Percentiles rank a stretch among this genome's conserved stretches.
Evolutionary conservation across 2,113 vertebrate genomes (phyloP).

Genomic region (Oostethus manadensis): DNA sequence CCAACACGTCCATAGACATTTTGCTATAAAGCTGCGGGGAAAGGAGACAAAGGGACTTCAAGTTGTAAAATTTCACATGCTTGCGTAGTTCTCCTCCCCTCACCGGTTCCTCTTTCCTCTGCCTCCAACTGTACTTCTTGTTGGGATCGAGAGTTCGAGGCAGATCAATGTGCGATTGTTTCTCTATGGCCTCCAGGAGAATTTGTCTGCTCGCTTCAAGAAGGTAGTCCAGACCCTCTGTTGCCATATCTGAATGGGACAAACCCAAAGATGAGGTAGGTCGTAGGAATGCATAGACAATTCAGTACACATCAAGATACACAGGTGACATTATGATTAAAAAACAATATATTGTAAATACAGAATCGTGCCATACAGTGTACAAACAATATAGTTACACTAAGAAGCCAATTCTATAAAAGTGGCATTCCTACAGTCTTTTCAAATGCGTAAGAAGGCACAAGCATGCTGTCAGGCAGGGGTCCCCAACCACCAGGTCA

Average conservation of each 20-base stretch:
- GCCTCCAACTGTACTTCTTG: slow-evolving; percentile 98
- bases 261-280: neutral
- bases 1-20: slow-evolving; percentile 85
- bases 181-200: slow-evolving; percentile 86
- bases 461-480: no score
- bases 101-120: slow-evolving; percentile 90
- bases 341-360: no score
- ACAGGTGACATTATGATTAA: no score
- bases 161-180: slow-evolving; percentile 80
- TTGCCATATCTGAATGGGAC: slow-evolving; percentile 52
- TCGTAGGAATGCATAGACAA: neutral
- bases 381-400: no score
- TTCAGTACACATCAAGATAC: no score
- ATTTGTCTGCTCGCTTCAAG: slow-evolving; percentile 87
- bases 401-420: no score
- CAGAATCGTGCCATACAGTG: no score
- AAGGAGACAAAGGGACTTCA: neutral
- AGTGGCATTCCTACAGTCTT: no score
- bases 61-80: neutral
- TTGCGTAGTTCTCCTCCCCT: slow-evolving; percentile 32
- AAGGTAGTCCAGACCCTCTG: slow-evolving; percentile 84
- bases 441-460: no score
- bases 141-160: slow-evolving; percentile 86
- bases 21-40: slow-evolving; percentile 82
- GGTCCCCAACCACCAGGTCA: no score